Evolutionary conservation across 2,113 vertebrate species (phyloP).

Genomic region (Labrus mixtus): DNA sequence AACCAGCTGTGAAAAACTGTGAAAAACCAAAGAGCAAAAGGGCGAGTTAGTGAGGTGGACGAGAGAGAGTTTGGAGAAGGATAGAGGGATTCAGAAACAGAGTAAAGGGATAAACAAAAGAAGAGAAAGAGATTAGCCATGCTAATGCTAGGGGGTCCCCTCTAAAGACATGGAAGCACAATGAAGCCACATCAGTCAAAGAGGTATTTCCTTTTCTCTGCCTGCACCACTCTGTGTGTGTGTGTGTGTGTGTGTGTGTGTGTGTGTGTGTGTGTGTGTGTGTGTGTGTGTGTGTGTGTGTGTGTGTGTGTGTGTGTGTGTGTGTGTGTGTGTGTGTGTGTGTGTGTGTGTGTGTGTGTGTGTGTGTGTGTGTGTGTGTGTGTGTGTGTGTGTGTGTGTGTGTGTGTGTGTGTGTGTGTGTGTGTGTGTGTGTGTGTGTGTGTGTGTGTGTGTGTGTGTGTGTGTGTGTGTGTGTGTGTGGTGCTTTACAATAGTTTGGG

Average conservation of each 20-base stretch:
- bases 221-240: conserved; percentile 49
- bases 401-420: conserved; percentile 36
- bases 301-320: conserved; percentile 29
- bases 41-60: background rate
- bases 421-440: conserved; percentile 11
- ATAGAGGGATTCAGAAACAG: conserved; percentile 11
- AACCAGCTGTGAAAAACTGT: background rate
- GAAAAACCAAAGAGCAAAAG: too few relatives aligned
- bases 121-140: conserved; percentile 49
- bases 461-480: conserved; percentile 37
- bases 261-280: conserved; percentile 37
- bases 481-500: conserved; percentile 75
- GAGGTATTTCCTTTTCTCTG: conserved; percentile 57
- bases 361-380: conserved; percentile 21
- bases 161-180: conserved; percentile 63
- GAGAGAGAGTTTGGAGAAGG: background rate
- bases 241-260: conserved; percentile 23
- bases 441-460: conserved; percentile 20
- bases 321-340: conserved; percentile 21
- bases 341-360: conserved; percentile 38
- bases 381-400: conserved; percentile 22
- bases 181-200: conserved; percentile 51
- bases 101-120: conserved; percentile 10
- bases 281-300: conserved; percentile 32
- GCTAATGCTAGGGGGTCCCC: conserved; percentile 45